Conservation (phyloP, 2,888 invertebrate genomes). For the Calliopum simillimum region DNA sequence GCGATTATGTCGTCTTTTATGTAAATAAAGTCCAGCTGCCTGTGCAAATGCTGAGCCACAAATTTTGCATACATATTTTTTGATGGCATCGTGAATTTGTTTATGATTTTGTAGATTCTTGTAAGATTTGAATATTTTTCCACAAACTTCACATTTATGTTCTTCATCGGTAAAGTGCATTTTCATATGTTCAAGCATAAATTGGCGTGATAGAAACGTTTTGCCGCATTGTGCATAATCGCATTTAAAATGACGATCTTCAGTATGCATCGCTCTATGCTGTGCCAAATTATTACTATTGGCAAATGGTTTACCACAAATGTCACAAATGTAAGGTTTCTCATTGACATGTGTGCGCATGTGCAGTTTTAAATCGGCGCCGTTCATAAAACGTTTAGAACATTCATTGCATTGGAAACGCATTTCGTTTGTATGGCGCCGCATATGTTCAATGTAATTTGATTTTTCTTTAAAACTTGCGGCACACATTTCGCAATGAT, state of each 20-base stretch:
- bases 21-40: constrained; percentile 63
- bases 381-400: constrained; percentile 28
- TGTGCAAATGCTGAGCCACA: constrained; percentile 65
- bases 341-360: constrained; percentile 20
- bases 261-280: constrained; percentile 55
- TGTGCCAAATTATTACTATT: constrained; percentile 52
- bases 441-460: constrained; percentile 60
- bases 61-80: constrained; percentile 63
- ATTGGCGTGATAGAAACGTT: constrained; percentile 54
- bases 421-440: constrained; percentile 60
- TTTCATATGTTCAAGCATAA: constrained; percentile 57
- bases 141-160: constrained; percentile 60
- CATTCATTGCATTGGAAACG: constrained; percentile 30
- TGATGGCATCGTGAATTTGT: constrained; percentile 62
- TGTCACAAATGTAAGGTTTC: constrained; percentile 55
- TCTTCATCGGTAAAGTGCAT: constrained; percentile 60
- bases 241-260: constrained; percentile 57
- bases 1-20: constrained; percentile 61
- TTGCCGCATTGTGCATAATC: constrained; percentile 58
- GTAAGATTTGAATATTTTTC: constrained; percentile 61
- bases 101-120: constrained; percentile 64
- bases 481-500: constrained; percentile 59
- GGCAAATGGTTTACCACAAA: constrained; percentile 55
- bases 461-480: constrained; percentile 61
- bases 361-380: constrained; percentile 35